Base-by-base conservation (phyloP, 1,140 invertebrate genomes). In the Charaxes varanes region DNA sequence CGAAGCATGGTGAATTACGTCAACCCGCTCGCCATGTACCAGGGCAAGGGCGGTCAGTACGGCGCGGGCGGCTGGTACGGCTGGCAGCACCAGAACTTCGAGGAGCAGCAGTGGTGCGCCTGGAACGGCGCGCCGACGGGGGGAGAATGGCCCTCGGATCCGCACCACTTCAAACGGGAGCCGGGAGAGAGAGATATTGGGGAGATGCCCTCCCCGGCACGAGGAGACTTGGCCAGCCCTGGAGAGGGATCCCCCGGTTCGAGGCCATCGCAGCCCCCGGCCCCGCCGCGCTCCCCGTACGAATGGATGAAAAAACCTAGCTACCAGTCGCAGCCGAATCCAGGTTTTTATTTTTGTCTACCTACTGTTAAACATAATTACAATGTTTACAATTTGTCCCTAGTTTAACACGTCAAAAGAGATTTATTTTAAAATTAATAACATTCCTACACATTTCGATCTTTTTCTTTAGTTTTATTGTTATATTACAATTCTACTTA, bases 261-360 rank as follows among this genome's bases (percentile, higher is more conserved):
- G 3, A 46, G 80, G 30, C 78, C 83, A 0, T 80, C 85, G 12
- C 85, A 87, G 46, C 64, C 71, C 62, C 92, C 93, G 7, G 85
- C 88, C 4, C 89, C 90, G 1, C 88, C 88, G 7, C 85, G 92
- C 7, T 93, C 91, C 33, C 94, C 93, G 0, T 95, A 90, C 66
- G 93, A 94, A 50, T 96, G 94, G 94, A 95, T 96, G 89, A 95
- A 93, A 67, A 94, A 93, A 70, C 90, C 92, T 0, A 90, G 91
- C 5, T 95, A 95, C 69, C 92, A 94, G 64, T 90, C 83, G 27
- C 91, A 93, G 62, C 91, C 91, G 0, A 93, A 91, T 80, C 92
- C 92, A 78, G 93, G 93, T 94, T 76, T 87, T 87, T 86, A 53
- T 66, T 50, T 56, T 53, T 40, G 38, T 30, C 34, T 61, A 53